Evolutionary conservation across 2,888 invertebrate genomes (phyloP), one percentile per base, ranked within the genome.

Genomic region (Xestoiulus laeticollis): DNA sequence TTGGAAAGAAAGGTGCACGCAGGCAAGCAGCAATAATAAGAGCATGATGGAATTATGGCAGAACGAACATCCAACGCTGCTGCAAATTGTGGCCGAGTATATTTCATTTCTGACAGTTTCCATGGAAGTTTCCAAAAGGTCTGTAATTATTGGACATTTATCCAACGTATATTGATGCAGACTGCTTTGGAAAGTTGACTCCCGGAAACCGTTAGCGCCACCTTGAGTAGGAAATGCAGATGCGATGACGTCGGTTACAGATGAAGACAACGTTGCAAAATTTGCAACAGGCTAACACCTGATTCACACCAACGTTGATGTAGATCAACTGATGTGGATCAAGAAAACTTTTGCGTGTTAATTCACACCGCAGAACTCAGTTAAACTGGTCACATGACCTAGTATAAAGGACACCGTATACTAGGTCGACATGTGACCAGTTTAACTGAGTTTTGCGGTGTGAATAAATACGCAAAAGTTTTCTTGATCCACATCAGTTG

Each of bases 81-180:
- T 30, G 12, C 78, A 78, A 30, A 78, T 78, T 78, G 30, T 78
- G 78, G 78, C 78, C 78, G 78, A 78, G 30, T 12, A 78, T 78
- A 78, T 78, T 78, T 78, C 78, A 78, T 78, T 78, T 78, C 78
- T 78, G 78, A 78, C 78, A 78, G 78, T 78, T 78, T 14, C 78
- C 78, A 78, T 30, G 78, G 78, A 78, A 30, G 26, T 78, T 78
- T 78, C 48, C 78, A 78, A 78, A 59, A 78, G 78, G 78, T 30
- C 78, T 30, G 12, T 78, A 78, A 78, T 78, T 78, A 78, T 78
- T 78, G 78, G 78, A 68, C 26, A n/a, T 68, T 68, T 26, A 59
- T n/a, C 59, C 59, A n/a, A n/a, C n/a, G 59, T 19, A 59, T 16
- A 30, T 78, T n/a, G n/a, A n/a, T n/a, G n/a, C 14, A 14, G 30